Base-by-base conservation (phyloP, 2,113 vertebrate genomes). In the Propithecus coquereli region DNA sequence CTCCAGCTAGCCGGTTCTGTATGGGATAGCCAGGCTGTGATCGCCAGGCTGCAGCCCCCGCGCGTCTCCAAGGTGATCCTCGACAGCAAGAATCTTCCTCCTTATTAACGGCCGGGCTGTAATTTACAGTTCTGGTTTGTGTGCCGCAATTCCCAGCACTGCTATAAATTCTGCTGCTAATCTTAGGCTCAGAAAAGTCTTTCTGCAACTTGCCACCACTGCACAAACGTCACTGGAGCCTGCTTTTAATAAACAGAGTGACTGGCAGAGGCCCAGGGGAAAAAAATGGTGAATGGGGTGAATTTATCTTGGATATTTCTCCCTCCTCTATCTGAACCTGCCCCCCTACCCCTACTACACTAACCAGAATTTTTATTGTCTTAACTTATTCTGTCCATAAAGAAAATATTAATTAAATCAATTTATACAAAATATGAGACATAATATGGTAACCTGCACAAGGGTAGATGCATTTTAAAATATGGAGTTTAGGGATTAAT, bases 101-200 rank as follows among this genome's bases (percentile, higher is more conserved):
- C 80, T 25, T 47, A 11, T 80, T 20, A 66, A 59, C 30, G 16
- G 52, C 27, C 6, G 1, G 11, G 25, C 40, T 2, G 7, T 54
- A 61, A 83, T 90, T 94, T 50, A 87, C 37, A 16, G 73, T 1
- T 0, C 30, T 5, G 32, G 14, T 88, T 66, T 82, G 17, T 59
- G 16, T 2, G 37, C 82, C 25, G 32, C 63, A 45, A 17, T 73
- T 79, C 61, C 50, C 43, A 76, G 27, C 80, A 2, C 50, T 8
- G 50, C 90, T 71, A 32, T 91, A 63, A 86, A 91, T 96, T 47
- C 87, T 47, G 32, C 23, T 25, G 34, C 79, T 54, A 43, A 83
- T 89, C 79, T 43, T 83, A n/a, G 52, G 13, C 95, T 86, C 74
- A 17, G 63, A 86, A 80, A 59, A 54, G 73, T 37, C 83, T 91